These are phyloP conservation scores for Pelochelys cantorii DNA, from an alignment of 2,797 vertebrate genomes.

Conservation along the genomic window DNA sequence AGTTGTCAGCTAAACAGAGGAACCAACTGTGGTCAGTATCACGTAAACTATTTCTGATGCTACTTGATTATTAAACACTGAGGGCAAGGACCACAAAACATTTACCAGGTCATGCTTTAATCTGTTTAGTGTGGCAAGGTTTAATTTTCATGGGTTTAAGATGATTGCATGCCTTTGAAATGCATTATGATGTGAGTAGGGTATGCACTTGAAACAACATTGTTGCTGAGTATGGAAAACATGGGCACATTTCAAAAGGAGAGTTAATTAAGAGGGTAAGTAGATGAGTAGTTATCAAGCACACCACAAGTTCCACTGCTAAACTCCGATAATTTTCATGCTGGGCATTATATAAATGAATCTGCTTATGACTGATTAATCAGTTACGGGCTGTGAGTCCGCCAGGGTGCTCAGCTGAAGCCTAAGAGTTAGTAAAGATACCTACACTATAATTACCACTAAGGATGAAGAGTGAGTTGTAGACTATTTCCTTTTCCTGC, in stretches of 20 bases:
- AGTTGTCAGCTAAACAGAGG: not conserved
- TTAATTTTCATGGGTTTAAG: conserved; percentile 13
- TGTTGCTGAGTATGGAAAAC: conserved; percentile 6
- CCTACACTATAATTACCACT: not conserved
- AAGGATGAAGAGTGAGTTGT: not conserved
- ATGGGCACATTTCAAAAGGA: not conserved
- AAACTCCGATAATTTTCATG: conserved; percentile 77
- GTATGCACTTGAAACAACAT: conserved; percentile 23
- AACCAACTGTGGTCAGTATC: conserved; percentile 33
- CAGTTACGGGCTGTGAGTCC: accelerated
- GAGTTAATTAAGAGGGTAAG: conserved; percentile 34
- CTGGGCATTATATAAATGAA: conserved; percentile 77
- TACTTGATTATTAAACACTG: conserved; percentile 29
- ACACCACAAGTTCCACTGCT: conserved; percentile 43
- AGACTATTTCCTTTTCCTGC: not conserved
- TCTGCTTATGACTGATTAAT: conserved; percentile 61
- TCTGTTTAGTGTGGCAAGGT: conserved; percentile 1
- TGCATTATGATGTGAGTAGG: not conserved
- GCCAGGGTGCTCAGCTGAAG: conserved; percentile 59
- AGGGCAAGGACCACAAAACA: not conserved
- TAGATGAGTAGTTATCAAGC: conserved; percentile 21
- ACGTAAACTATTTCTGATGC: conserved; percentile 30
- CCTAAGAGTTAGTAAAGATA: conserved; percentile 31
- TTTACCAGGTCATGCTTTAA: not conserved
- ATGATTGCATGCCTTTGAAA: conserved; percentile 15